Evolutionary conservation across 1,140 invertebrate genomes (phyloP).

Genomic region (Heliconius melpomene): DNA sequence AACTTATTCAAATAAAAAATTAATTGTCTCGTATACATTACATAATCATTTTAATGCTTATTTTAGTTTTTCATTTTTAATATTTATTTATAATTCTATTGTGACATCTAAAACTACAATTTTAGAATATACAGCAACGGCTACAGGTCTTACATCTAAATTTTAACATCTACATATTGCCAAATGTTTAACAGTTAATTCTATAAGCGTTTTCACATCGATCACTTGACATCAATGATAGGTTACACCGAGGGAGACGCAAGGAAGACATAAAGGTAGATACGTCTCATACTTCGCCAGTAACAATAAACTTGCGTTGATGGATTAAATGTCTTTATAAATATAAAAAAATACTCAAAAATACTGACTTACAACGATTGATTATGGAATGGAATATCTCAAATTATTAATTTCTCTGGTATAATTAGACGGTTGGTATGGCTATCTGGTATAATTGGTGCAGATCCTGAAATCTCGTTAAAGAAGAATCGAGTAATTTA

Average conservation of each 20-base stretch:
- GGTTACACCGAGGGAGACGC: conserved; percentile 41
- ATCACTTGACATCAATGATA: conserved; percentile 59
- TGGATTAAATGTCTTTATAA: background rate
- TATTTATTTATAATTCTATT: background rate
- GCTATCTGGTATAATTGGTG: no score
- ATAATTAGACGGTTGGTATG: no score
- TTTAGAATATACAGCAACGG: conserved; percentile 14
- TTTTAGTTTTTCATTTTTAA: background rate
- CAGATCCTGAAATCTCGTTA: no score
- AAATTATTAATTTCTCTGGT: no score
- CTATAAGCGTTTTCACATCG: conserved; percentile 75
- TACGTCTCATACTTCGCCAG: conserved; percentile 7
- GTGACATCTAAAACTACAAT: background rate
- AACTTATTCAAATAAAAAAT: background rate
- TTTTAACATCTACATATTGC: conserved; percentile 35
- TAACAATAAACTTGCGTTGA: background rate
- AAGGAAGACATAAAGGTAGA: conserved; percentile 38
- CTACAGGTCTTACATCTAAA: conserved; percentile 24
- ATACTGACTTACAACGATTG: background rate
- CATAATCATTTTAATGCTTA: background rate
- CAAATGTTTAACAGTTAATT: conserved; percentile 45
- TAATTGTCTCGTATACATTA: background rate
- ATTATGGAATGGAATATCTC: no score
- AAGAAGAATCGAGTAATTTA: no score
- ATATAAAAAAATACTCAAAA: background rate